Conservation (phyloP, 2,888 invertebrate genomes). For the Nymphalis polychloros region DNA sequence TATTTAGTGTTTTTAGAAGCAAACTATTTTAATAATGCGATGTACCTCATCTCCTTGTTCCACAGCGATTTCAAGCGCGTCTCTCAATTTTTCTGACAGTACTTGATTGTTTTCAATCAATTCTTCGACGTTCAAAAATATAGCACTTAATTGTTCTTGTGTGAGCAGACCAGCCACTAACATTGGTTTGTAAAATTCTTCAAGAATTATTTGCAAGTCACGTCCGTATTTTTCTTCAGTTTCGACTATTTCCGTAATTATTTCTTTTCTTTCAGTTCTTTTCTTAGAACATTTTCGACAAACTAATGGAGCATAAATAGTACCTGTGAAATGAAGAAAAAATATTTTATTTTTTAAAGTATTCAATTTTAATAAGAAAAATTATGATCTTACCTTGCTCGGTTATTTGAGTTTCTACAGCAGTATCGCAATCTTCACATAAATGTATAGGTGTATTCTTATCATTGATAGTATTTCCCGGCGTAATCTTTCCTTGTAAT, state of each 20-base stretch:
- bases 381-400: constrained; percentile 76
- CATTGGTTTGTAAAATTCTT: constrained; percentile 97
- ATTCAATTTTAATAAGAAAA: constrained; percentile 6
- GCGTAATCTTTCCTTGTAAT: constrained; percentile 83
- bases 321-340: constrained; percentile 70
- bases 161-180: constrained; percentile 93
- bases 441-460: constrained; percentile 84
- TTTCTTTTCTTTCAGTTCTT: constrained; percentile 94
- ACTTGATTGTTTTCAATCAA: constrained; percentile 93
- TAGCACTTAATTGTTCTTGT: constrained; percentile 94
- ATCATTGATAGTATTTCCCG: constrained; percentile 72
- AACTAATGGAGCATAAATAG: constrained; percentile 88
- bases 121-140: constrained; percentile 96
- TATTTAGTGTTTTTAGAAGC: too few relatives aligned
- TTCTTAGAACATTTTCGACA: constrained; percentile 95
- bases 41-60: constrained; percentile 87
- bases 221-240: constrained; percentile 97
- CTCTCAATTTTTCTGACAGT: constrained; percentile 92
- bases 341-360: not conserved
- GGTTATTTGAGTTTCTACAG: constrained; percentile 88
- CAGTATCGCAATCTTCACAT: constrained; percentile 94
- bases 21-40: not conserved
- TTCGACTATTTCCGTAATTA: constrained; percentile 96
- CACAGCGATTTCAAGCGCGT: constrained; percentile 92
- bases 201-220: constrained; percentile 94